Evolutionary conservation across 2,888 invertebrate genomes (phyloP).

Genomic region (Junonia oenone): DNA sequence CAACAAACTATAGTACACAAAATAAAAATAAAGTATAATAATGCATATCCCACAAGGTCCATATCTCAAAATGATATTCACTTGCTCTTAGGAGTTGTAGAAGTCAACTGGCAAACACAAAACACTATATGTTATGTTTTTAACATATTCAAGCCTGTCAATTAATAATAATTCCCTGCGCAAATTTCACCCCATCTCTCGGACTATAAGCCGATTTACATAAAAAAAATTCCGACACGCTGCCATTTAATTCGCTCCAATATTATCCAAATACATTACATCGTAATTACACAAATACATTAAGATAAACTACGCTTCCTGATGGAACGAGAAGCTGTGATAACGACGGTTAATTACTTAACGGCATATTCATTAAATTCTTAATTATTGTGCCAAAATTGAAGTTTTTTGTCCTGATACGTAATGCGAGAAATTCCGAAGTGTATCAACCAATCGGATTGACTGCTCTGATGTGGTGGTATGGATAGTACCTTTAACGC

Average conservation of each 20-base stretch:
- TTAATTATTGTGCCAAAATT: not conserved
- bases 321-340: not conserved
- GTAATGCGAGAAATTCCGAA: no score
- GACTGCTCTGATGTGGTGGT: no score
- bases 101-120: no score
- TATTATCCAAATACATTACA: not conserved
- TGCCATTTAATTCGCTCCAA: not conserved
- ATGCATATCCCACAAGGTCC: no score
- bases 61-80: no score
- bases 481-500: no score
- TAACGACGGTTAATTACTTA: not conserved
- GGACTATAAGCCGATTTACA: not conserved
- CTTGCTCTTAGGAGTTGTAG: no score
- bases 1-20: no score
- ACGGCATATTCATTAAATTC: not conserved
- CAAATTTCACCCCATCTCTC: not conserved
- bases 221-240: not conserved
- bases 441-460: no score
- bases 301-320: not conserved
- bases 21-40: no score
- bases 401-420: not conserved
- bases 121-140: no score
- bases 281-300: not conserved
- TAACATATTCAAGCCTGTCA: no score
- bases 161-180: not conserved